A percentile compares a stretch with the other conserved stretches of the same genome.
Conservation (phyloP, 2,797 vertebrate genomes). For the Microcaecilia unicolor region DNA sequence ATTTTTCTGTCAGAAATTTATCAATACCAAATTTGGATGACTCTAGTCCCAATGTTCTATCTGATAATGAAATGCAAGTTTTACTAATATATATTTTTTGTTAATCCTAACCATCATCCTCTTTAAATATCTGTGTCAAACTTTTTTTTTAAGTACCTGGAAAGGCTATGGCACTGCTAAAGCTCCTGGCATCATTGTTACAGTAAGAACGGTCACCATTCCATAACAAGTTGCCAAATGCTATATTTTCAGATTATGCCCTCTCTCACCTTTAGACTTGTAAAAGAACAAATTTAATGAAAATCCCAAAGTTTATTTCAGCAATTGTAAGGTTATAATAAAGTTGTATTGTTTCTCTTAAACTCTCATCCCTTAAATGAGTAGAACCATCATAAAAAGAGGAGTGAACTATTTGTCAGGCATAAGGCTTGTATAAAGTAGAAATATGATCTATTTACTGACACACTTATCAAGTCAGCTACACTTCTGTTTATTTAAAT, state of each 20-base stretch:
- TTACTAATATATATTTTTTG: too few relatives aligned
- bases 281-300: slow-evolving; percentile 16
- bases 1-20: too few relatives aligned
- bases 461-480: slow-evolving; percentile 37
- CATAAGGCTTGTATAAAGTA: slow-evolving; percentile 26
- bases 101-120: too few relatives aligned
- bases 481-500: slow-evolving; percentile 37
- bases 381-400: slow-evolving; percentile 3
- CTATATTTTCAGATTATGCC: slow-evolving; percentile 1
- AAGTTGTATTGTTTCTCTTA: slow-evolving; percentile 14
- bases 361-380: slow-evolving; percentile 17
- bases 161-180: too few relatives aligned
- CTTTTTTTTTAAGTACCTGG: too few relatives aligned
- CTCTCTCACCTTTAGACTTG: slow-evolving; percentile 9
- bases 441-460: slow-evolving; percentile 35
- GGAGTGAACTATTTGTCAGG: slow-evolving; percentile 23
- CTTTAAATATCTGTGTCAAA: too few relatives aligned
- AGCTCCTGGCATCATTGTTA: too few relatives aligned
- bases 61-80: too few relatives aligned
- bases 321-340: slow-evolving; percentile 12
- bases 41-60: too few relatives aligned
- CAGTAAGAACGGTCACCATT: too few relatives aligned
- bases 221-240: slow-evolving; percentile 16
- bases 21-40: too few relatives aligned
- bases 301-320: slow-evolving; percentile 8